A percentile compares a stretch with the other conserved stretches of the same genome.
These are phyloP conservation scores for Muscicapa striata DNA, from an alignment of 2,797 vertebrate species.

Conservation along the genomic window DNA sequence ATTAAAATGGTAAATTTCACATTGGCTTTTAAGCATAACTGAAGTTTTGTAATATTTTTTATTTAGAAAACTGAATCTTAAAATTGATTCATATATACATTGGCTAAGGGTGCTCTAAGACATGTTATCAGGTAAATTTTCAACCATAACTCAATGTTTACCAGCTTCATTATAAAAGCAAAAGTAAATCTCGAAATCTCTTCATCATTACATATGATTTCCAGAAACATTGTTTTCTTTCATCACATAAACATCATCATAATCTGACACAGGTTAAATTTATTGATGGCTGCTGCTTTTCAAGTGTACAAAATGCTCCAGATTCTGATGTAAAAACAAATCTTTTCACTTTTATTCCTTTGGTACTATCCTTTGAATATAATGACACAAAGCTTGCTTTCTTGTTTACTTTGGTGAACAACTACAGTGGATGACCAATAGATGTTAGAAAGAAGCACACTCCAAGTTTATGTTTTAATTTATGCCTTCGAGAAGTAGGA, in stretches of 20 bases:
- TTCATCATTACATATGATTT: neutral
- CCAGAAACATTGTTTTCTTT: neutral
- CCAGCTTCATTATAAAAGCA: neutral
- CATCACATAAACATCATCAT: neutral
- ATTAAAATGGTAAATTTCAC: conserved; percentile 36
- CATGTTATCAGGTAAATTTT: neutral
- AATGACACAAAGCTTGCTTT: neutral
- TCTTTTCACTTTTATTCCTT: neutral
- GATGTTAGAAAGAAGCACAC: neutral
- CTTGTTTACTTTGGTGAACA: neutral
- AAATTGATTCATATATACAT: neutral
- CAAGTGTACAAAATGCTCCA: neutral
- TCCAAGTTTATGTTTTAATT: neutral
- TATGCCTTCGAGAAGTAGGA: neutral
- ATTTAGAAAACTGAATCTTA: conserved; percentile 17
- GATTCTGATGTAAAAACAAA: neutral
- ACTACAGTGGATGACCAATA: neutral
- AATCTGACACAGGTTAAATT: neutral
- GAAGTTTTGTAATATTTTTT: conserved; percentile 27
- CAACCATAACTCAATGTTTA: neutral
- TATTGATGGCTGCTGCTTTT: neutral
- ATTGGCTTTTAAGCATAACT: neutral
- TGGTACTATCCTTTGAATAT: neutral
- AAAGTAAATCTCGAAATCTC: neutral
- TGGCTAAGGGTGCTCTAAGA: neutral